Evolutionary conservation across 2,797 vertebrate genomes (phyloP), one percentile per base, ranked within the genome.

Genomic region (Paratrypauchen microcephalus): DNA sequence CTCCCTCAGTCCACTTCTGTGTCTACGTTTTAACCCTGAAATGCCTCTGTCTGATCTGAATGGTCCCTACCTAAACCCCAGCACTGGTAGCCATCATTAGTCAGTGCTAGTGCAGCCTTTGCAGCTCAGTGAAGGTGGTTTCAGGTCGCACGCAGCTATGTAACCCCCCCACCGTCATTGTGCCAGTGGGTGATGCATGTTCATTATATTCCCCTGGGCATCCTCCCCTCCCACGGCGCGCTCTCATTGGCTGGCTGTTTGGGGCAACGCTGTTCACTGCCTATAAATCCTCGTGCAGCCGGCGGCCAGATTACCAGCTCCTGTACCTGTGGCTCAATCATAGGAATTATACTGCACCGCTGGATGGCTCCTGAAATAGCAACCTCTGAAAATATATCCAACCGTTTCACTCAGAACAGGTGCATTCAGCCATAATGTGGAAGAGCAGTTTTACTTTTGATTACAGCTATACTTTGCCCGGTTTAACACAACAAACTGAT

Each of bases 321-420:
- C 88, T 86, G 89, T 86, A 91, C 83, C 85, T 86, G 83, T 80
- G 84, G 78, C 82, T 77, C 87, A 90, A 89, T 92, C 88, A 91
- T 82, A 84, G 82, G 83, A 87, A 83, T 89, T 84, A 87, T 85
- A 72, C 69, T 3, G 41, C 83, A 57, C 77, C 1, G 65, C 82
- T 88, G 81, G 80, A 84, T 83, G 86, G 75, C 79, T 75, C 90
- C 74, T 54, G 66, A 67, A 88, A 90, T 91, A 85, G 81, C 73
- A 52, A 21, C n/a, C 39, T 78, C 76, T 86, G 86, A 83, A 91
- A 90, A 87, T 84, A 86, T 13, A 58, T 58, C 48, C 58, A 56
- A n/a, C 66, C 63, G 45, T 5, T n/a, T 6, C 23, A 66, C 3
- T 24, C 0, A 47, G 9, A 66, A 41, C 47, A 59, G 69, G 41